Base-by-base conservation (phyloP, 1,140 invertebrate species). In the Psix sp. region DNA sequence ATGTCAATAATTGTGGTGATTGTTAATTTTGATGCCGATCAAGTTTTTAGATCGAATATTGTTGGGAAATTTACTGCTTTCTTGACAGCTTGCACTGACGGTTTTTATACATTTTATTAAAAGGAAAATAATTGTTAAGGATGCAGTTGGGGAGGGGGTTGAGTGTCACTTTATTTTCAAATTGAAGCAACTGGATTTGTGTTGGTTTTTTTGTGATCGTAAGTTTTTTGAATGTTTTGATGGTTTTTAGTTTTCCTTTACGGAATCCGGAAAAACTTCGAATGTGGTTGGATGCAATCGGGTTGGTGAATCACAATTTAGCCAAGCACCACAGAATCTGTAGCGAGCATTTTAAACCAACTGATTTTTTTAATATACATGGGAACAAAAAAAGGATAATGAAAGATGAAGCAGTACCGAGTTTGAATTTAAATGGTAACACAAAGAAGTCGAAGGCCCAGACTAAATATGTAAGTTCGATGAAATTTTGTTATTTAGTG, bases 351-450 rank as follows among this genome's bases (percentile, higher is more conserved):
- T 74, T 74, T 6, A 66, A 56, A 29, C 62, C 62, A 3, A 40
- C 62, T 10, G 71, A 74, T 46, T 74, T 74, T 74, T 74, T 68
- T 17, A 66, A 51, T 40, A 59, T 74, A 40, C 71, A 74, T 63
- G 24, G 56, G n/a, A 74, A 40, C 35, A 74, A 74, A 13, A 74
- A 74, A 13, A 67, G 52, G 59, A 40, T 74, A 5, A 68, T 74
- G 57, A 74, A 65, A 39, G 63, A 68, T 2, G 45, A 62, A 40
- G 71, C 71, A 10, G 36, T 74, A 20, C 71, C 71, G 3, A 24
- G 62, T 2, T 6, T 67, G 5, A 67, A 74, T 35, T 42, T 73
- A 4, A 54, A 21, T 36, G 0, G 33, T 31, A 33, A 18, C 16
- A 14, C 31, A 1, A 59, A 51, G 7, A 63, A 65, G 21, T 54